Conservation (phyloP, 2,113 vertebrate genomes). For the Psilopogon haemacephalus region DNA sequence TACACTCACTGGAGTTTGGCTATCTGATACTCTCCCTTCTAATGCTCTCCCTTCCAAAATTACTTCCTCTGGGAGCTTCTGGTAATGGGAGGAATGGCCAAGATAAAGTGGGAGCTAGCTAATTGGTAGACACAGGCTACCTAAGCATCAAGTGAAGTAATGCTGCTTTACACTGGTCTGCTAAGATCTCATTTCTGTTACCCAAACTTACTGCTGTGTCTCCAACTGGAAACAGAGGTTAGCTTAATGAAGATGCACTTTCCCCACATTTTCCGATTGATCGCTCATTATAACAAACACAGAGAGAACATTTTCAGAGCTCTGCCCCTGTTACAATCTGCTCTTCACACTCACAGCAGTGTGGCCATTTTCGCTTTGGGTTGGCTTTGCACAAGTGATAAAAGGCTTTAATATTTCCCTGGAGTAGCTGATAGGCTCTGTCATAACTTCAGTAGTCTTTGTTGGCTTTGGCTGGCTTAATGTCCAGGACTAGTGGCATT, state of each 20-base stretch:
- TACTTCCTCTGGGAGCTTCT: constrained; percentile 32
- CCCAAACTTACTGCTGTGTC: not conserved
- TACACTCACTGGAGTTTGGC: not conserved
- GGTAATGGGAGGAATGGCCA: not conserved
- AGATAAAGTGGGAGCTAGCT: constrained; percentile 10
- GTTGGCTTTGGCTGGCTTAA: not conserved
- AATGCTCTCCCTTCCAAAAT: not conserved
- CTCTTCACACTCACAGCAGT: not conserved
- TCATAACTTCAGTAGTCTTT: not conserved
- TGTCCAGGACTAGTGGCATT: not conserved
- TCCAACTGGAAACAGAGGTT: not conserved
- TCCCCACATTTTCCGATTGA: not conserved
- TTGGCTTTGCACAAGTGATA: not conserved
- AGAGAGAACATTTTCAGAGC: not conserved
- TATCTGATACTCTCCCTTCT: not conserved
- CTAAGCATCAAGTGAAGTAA: not conserved
- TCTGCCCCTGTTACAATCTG: not conserved
- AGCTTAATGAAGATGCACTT: not conserved
- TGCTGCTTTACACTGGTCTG: not conserved
- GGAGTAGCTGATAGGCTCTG: not conserved
- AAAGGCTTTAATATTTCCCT: not conserved
- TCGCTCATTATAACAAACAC: not conserved
- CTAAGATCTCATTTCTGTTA: not conserved
- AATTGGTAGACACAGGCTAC: not conserved
- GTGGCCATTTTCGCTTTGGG: not conserved